Base-by-base conservation (phyloP, 2,888 invertebrate species). In the Lypha dubia region DNA sequence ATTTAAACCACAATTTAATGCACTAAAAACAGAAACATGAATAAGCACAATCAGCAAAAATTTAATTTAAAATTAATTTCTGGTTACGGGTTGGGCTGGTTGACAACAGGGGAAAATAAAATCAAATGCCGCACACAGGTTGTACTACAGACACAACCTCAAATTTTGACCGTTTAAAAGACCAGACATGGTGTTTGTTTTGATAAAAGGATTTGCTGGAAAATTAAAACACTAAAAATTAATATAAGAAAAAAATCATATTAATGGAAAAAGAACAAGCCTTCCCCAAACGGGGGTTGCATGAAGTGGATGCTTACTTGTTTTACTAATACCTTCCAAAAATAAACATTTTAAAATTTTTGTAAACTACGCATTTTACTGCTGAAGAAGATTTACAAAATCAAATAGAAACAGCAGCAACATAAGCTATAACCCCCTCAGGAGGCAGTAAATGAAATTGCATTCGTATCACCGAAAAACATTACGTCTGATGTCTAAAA, bases 141-240 rank as follows among this genome's bases (percentile, higher is more conserved):
- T 77, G 65, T 60, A 68, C 51, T 46, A 74, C 75, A 62, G 65
- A 28, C 58, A 28, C 53, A 80, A 68, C 46, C 76, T 58, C 49
- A 58, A 80, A 71, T 20, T 65, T 79, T 81, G 84, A 84, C 84
- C 84, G 77, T 81, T 84, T 32, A 81, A 76, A 70, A 35, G 63
- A 74, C 81, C 84, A 81, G 77, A 84, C 84, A 81, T 56, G 68
- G 81, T 84, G 84, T 84, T 84, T 84, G 77, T 81, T 84, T 79
- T 84, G 84, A 84, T 84, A 84, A 84, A 81, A 81, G 84, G 84
- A 84, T 84, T 84, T 84, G 68, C 56, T 53, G 74, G 51, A 68
- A 84, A 84, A 74, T 84, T 84, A 81, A 84, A 77, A 81, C 32
- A 58, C 73, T 67, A 67, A 81, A 70, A 51, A 76, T 53, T n/a